Percentiles rank a stretch among this genome's conserved stretches.
phyloP scores from a whole-genome alignment of 2,113 vertebrate genomes.

The Mesocricetus auratus region DNA sequence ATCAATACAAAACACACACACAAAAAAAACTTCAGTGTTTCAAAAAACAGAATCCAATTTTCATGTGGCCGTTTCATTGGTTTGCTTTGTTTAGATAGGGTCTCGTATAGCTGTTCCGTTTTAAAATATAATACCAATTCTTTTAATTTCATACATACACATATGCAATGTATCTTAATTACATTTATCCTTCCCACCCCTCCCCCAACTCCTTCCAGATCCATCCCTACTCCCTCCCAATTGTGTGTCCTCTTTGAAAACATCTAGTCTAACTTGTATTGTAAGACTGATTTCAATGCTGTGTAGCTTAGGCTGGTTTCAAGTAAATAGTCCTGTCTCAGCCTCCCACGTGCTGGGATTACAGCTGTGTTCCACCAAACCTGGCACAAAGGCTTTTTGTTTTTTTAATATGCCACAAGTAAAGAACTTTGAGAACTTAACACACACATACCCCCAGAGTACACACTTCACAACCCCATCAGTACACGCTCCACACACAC shows the following conservation, averaged over 20 bases:
- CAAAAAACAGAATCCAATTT: neutral
- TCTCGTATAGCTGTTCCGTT: neutral
- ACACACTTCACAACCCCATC: too few relatives aligned
- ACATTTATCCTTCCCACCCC: neutral
- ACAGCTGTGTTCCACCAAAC: neutral
- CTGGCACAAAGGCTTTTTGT: neutral
- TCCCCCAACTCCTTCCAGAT: neutral
- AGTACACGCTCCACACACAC: too few relatives aligned
- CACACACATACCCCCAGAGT: too few relatives aligned
- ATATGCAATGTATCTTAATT: neutral
- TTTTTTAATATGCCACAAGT: neutral
- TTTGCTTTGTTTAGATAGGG: neutral
- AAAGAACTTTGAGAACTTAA: neutral
- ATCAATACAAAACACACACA: neutral
- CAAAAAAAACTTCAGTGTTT: neutral
- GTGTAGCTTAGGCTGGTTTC: neutral
- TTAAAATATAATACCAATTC: neutral
- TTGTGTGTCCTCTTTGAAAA: neutral
- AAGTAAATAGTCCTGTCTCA: neutral
- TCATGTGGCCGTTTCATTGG: neutral
- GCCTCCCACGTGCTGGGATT: neutral
- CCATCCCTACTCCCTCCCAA: neutral
- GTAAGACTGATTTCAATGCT: neutral
- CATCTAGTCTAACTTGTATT: neutral
- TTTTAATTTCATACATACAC: neutral